Conservation (phyloP, 2,797 vertebrate genomes). For the Gadopsis marmoratus region DNA sequence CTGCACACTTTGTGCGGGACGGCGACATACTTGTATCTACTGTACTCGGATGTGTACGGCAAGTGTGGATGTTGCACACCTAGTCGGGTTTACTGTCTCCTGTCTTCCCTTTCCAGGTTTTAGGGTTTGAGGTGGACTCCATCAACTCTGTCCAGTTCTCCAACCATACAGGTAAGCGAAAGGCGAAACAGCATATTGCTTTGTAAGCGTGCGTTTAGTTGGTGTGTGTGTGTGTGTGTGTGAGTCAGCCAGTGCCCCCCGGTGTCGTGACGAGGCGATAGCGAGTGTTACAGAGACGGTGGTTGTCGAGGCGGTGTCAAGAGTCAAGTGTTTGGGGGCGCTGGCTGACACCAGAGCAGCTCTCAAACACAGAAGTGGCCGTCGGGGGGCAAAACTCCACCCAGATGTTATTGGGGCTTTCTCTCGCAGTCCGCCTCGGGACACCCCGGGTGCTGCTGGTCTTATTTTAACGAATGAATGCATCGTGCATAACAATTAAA, state of each 20-base stretch:
- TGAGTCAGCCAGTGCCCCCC: conserved; percentile 51
- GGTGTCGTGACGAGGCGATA: conserved; percentile 50
- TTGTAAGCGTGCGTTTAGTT: not conserved
- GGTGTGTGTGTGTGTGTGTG: conserved; percentile 33
- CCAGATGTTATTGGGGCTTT: conserved; percentile 1
- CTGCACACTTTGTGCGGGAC: not conserved
- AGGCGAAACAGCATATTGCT: not conserved
- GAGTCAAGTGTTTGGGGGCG: conserved; percentile 24
- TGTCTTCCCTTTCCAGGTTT: conserved; percentile 84
- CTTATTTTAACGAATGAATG: not conserved
- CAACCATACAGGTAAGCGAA: conserved; percentile 96
- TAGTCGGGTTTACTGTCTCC: conserved; percentile 14
- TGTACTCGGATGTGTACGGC: not conserved
- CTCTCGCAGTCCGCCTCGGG: not conserved
- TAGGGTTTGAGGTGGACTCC: conserved; percentile 97
- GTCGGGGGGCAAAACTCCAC: conserved; percentile 9
- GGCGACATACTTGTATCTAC: not conserved
- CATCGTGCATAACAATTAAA: not conserved
- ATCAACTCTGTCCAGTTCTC: conserved; percentile 99
- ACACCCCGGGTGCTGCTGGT: not conserved
- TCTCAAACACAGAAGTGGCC: conserved; percentile 5
- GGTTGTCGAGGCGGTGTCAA: conserved; percentile 9
- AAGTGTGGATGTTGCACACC: not conserved
- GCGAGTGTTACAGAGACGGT: not conserved
- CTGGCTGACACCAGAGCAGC: conserved; percentile 7